These are phyloP conservation scores for Salvator merianae DNA, from an alignment of 2,113 vertebrate genomes.

Conservation along the genomic window DNA sequence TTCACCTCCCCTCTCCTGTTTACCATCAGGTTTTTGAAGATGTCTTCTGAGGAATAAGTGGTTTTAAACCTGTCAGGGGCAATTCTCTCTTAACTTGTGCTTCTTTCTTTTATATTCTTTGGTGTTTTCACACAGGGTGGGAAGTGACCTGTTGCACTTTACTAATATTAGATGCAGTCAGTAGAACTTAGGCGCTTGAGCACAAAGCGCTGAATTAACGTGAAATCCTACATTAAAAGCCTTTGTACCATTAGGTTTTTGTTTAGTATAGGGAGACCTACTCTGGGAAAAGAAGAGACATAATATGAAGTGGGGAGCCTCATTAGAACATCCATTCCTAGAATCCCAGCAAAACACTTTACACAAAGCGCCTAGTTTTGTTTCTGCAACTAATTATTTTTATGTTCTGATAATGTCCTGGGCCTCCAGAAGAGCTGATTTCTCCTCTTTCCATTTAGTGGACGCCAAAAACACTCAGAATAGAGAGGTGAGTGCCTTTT, in stretches of 20 bases:
- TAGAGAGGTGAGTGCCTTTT: conserved; percentile 72
- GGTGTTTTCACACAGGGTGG: conserved; percentile 27
- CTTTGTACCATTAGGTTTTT: background rate
- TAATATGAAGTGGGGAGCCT: conserved; percentile 68
- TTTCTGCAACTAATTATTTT: conserved; percentile 83
- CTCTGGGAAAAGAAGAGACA: conserved; percentile 27
- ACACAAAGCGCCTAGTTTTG: conserved; percentile 80
- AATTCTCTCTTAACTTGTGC: conserved; percentile 31
- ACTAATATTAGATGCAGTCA: conserved; percentile 40
- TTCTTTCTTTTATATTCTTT: conserved; percentile 29
- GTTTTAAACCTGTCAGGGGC: background rate
- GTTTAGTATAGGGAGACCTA: conserved; percentile 37
- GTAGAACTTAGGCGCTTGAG: conserved; percentile 18
- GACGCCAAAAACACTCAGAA: conserved; percentile 57
- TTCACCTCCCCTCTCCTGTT: background rate
- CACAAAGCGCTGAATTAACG: conserved; percentile 56
- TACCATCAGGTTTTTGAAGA: background rate
- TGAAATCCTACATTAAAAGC: conserved; percentile 62
- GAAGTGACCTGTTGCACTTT: conserved; percentile 44
- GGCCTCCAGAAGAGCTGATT: conserved; percentile 51
- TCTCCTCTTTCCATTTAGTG: conserved; percentile 60
- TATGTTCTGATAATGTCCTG: conserved; percentile 76
- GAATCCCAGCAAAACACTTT: conserved; percentile 79
- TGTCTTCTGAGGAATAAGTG: too few species aligned
- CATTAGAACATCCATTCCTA: conserved; percentile 78